A percentile compares a stretch with the other conserved stretches of the same genome.
phyloP scores from a whole-genome alignment of 2,113 vertebrate genomes.

The Sinocyclocheilus grahami region DNA sequence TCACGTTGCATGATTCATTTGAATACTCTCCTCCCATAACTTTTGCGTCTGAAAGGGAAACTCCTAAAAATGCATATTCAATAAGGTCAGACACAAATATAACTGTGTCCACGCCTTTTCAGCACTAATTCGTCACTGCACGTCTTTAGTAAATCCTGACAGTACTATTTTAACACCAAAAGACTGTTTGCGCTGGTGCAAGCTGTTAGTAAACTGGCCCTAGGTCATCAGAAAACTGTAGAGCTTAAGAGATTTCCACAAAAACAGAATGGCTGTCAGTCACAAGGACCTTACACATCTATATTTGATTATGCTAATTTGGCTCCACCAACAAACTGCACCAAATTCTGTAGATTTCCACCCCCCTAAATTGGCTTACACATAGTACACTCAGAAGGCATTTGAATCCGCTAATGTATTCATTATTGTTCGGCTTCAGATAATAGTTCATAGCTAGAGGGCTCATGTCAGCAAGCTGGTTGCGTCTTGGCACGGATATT shows the following conservation, averaged over 20 bases:
- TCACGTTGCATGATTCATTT: too few relatives aligned
- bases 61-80: too few relatives aligned
- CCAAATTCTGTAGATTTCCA: neutral
- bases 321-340: neutral
- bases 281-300: neutral
- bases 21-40: too few relatives aligned
- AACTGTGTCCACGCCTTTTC: too few relatives aligned
- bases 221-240: neutral
- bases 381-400: neutral
- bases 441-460: slow-evolving; percentile 49
- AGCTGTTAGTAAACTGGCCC: too few relatives aligned
- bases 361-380: neutral
- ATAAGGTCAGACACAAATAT: too few relatives aligned
- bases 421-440: slow-evolving; percentile 53
- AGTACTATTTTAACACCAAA: too few relatives aligned
- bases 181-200: too few relatives aligned
- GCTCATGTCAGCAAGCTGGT: slow-evolving; percentile 1
- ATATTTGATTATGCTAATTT: neutral
- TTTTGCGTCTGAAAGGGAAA: too few relatives aligned
- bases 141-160: too few relatives aligned
- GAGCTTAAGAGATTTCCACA: neutral
- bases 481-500: slow-evolving; percentile 15
- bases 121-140: too few relatives aligned
- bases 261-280: neutral
- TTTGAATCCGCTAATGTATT: slow-evolving; percentile 20